phyloP scores from a whole-genome alignment of 2,797 vertebrate species.

The Pogonophryne albipinna region DNA sequence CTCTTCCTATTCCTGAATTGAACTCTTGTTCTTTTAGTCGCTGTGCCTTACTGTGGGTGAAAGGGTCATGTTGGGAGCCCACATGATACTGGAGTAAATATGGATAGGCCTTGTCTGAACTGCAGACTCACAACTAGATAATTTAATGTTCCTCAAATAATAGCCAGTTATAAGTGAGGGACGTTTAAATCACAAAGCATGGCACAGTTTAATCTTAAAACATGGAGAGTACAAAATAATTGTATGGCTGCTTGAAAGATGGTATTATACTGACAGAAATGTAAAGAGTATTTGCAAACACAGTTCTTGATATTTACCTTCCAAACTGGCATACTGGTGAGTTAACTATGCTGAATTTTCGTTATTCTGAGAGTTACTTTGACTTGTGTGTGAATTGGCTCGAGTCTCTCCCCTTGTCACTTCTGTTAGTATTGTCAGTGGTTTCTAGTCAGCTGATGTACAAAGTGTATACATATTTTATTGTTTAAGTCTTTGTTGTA shows the following conservation, averaged over 20 bases:
- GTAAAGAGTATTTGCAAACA: constrained; percentile 54
- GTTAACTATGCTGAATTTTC: constrained; percentile 67
- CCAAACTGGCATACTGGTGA: constrained; percentile 70
- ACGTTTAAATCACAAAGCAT: constrained; percentile 6
- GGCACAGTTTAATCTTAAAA: constrained; percentile 49
- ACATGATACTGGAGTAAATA: constrained; percentile 48
- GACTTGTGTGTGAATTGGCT: constrained; percentile 82
- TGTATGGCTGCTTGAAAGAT: constrained; percentile 43
- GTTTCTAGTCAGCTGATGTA: constrained; percentile 85
- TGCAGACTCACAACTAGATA: constrained; percentile 38
- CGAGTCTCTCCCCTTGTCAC: constrained; percentile 77
- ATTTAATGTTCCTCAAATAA: constrained; percentile 11
- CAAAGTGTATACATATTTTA: constrained; percentile 85
- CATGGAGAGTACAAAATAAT: constrained; percentile 21
- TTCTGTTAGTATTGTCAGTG: constrained; percentile 83
- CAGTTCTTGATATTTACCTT: constrained; percentile 48
- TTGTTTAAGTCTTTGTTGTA: constrained; percentile 83
- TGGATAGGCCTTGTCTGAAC: constrained; percentile 27
- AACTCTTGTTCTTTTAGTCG: constrained; percentile 78
- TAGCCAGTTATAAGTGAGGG: constrained; percentile 1
- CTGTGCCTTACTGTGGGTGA: constrained; percentile 87
- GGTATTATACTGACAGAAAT: constrained; percentile 40
- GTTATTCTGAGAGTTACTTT: constrained; percentile 70
- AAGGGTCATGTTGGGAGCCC: constrained; percentile 66
- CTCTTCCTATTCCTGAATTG: constrained; percentile 45